phyloP scores from a whole-genome alignment of 2,113 vertebrate genomes.

The Ptilorrhoa leucosticta region DNA sequence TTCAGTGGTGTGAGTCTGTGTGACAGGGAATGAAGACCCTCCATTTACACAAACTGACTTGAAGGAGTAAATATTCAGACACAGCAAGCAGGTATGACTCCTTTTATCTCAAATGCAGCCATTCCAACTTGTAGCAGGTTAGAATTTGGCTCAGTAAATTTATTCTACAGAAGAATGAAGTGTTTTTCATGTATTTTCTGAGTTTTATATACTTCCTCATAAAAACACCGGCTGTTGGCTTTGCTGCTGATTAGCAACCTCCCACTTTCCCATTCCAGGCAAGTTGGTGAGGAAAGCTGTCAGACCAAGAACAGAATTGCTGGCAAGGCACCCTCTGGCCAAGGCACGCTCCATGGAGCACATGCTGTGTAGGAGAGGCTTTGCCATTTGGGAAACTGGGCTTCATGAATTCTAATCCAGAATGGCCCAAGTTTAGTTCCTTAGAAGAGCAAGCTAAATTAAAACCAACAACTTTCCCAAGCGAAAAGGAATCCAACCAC shows the following conservation, averaged over 20 bases:
- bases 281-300: slow-evolving; percentile 23
- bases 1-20: background rate
- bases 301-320: background rate
- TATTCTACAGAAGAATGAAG: background rate
- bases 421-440: background rate
- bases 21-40: background rate
- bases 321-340: slow-evolving; percentile 1
- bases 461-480: background rate
- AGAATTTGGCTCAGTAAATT: background rate
- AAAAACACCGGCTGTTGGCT: slow-evolving; percentile 14
- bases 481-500: background rate
- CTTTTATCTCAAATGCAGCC: background rate
- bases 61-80: background rate
- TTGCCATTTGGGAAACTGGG: background rate
- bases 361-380: background rate
- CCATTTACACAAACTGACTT: background rate
- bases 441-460: slow-evolving; percentile 4
- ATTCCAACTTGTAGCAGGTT: background rate
- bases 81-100: background rate
- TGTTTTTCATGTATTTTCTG: background rate
- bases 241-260: slow-evolving; percentile 35
- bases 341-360: background rate
- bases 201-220: background rate
- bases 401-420: background rate
- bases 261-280: background rate